Conservation (phyloP, 2,797 vertebrate genomes). For the Anniella stebbinsi region DNA sequence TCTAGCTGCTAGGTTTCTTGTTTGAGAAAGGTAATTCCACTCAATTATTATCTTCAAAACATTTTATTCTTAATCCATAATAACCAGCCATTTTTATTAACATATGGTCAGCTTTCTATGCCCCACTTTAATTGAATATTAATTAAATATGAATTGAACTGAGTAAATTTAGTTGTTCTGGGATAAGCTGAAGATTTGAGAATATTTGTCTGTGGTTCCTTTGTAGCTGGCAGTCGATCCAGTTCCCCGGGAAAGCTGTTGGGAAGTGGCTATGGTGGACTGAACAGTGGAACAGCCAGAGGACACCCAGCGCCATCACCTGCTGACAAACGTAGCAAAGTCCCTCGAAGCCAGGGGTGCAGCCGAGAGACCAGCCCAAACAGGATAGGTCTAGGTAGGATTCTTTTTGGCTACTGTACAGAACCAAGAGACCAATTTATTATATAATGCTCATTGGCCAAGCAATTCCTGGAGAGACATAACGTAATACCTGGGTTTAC, state of each 20-base stretch:
- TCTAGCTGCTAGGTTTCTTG: background rate
- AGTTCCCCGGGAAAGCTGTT: conserved; percentile 96
- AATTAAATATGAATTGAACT: background rate
- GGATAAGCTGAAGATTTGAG: background rate
- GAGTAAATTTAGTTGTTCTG: background rate
- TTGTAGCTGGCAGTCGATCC: conserved; percentile 94
- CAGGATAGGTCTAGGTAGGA: conserved; percentile 93
- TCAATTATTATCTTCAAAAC: background rate
- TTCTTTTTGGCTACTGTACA: background rate
- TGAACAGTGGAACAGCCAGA: conserved; percentile 81
- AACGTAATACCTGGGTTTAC: background rate
- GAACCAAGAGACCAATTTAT: background rate
- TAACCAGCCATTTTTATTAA: background rate
- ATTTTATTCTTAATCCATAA: background rate
- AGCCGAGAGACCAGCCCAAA: conserved; percentile 97
- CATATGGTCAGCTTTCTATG: background rate
- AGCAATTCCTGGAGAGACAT: background rate
- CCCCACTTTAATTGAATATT: background rate
- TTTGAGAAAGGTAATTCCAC: background rate
- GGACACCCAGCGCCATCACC: conserved; percentile 84
- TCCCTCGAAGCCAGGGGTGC: conserved; percentile 97
- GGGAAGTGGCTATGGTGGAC: conserved; percentile 87
- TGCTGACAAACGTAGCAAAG: conserved; percentile 90
- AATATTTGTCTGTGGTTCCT: conserved; percentile 48
- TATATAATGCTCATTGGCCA: background rate